phyloP scores from a whole-genome alignment of 37 sponge, comb jelly and placozoan genomes.

The Oscarella lobularis region DNA sequence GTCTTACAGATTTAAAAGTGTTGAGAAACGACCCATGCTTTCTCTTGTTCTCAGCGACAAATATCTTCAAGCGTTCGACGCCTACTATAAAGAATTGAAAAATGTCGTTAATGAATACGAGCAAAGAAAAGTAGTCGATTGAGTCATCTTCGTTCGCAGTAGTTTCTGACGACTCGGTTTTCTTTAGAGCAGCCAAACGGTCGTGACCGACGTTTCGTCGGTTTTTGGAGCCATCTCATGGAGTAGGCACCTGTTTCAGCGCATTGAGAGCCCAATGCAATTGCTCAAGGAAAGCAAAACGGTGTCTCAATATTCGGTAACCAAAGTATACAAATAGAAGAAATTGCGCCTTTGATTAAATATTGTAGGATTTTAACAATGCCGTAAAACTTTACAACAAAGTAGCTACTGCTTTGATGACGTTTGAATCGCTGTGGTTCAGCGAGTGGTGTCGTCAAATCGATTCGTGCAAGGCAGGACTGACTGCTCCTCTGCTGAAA shows the following conservation, averaged over 20 bases:
- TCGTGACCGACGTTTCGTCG: too few relatives aligned
- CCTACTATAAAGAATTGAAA: slow-evolving; percentile 56
- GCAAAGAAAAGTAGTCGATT: slow-evolving; percentile 62
- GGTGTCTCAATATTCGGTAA: slow-evolving; percentile 54
- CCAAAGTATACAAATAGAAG: neutral
- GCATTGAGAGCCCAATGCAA: slow-evolving; percentile 70
- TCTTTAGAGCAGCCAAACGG: too few relatives aligned
- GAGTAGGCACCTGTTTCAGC: slow-evolving; percentile 46
- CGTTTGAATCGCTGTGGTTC: slow-evolving; percentile 59
- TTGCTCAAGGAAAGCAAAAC: slow-evolving; percentile 34
- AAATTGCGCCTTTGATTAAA: too few relatives aligned
- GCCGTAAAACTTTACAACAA: slow-evolving; percentile 67
- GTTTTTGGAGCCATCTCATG: slow-evolving; percentile 65
- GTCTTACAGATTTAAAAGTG: too few relatives aligned
- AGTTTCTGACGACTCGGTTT: too few relatives aligned
- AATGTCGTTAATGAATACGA: slow-evolving; percentile 46
- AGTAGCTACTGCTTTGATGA: slow-evolving; percentile 55
- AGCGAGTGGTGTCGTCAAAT: slow-evolving; percentile 61
- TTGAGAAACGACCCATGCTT: too few relatives aligned
- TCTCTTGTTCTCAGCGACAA: neutral
- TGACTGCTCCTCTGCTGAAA: too few relatives aligned
- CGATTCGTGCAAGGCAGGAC: too few relatives aligned
- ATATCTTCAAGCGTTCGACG: slow-evolving; percentile 7
- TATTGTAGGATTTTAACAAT: slow-evolving; percentile 36
- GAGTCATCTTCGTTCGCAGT: too few relatives aligned